Conservation (phyloP, 2,113 vertebrate species). For the Trogon melanurus region DNA sequence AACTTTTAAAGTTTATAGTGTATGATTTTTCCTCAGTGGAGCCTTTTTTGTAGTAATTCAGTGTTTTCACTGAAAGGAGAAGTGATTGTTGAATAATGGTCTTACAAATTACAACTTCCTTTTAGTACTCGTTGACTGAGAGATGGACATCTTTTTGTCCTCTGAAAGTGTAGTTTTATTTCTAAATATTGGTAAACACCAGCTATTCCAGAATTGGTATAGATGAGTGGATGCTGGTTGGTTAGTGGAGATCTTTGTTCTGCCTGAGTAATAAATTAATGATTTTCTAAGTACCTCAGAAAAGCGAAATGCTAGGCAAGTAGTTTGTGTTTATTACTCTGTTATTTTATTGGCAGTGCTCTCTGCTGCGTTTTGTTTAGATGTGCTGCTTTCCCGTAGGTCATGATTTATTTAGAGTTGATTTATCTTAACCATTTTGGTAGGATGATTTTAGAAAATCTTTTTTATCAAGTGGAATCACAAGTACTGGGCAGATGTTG, state of each 20-base stretch:
- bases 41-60: neutral
- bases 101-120: neutral
- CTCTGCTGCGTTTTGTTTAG: neutral
- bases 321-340: neutral
- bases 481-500: neutral
- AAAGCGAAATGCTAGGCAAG: neutral
- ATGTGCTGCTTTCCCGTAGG: neutral
- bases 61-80: neutral
- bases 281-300: neutral
- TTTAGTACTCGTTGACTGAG: neutral
- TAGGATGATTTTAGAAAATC: neutral
- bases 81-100: neutral
- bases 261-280: slow-evolving; percentile 6
- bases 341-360: neutral
- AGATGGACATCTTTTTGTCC: neutral
- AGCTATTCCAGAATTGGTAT: neutral
- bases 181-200: neutral
- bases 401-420: neutral
- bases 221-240: neutral
- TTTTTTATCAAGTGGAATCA: neutral
- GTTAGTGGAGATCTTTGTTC: neutral
- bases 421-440: neutral
- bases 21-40: neutral
- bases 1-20: neutral
- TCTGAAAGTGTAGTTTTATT: neutral